Conservation (phyloP, 30 jellyfish, hydroid and myxozoan species). For the Aurelia sp. region DNA sequence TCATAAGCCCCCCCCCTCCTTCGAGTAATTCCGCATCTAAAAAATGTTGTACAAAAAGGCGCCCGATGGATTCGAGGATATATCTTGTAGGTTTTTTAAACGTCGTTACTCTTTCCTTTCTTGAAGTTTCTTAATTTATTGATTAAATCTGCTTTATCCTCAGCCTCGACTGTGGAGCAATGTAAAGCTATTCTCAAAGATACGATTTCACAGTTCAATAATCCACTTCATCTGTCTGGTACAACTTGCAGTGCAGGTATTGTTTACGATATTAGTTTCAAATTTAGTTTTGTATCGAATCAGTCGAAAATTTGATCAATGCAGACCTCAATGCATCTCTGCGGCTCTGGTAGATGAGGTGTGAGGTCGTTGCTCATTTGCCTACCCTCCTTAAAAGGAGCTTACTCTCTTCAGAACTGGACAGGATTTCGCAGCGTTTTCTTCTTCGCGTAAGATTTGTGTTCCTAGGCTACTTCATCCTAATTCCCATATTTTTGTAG, state of each 20-base stretch:
- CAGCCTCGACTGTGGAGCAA: conserved; percentile 88
- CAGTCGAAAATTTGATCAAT: neutral
- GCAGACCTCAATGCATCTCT: neutral
- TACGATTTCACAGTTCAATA: conserved; percentile 76
- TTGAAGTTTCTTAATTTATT: neutral
- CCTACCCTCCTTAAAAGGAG: too few relatives aligned
- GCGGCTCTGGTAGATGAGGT: too few relatives aligned
- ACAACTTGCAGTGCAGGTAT: conserved; percentile 98
- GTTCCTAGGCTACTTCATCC: too few relatives aligned
- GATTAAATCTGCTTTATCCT: neutral
- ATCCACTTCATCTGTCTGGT: conserved; percentile 88
- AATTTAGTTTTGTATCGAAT: neutral
- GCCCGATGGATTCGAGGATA: too few relatives aligned
- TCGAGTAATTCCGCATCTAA: too few relatives aligned
- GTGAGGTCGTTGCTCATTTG: too few relatives aligned
- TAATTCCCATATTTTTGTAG: too few relatives aligned
- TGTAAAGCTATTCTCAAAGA: conserved; percentile 85
- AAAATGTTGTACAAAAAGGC: too few relatives aligned
- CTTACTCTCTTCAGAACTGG: too few relatives aligned
- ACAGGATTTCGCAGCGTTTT: too few relatives aligned
- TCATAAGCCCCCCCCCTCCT: too few relatives aligned
- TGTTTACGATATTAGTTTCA: neutral
- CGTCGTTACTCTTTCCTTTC: neutral
- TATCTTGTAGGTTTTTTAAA: neutral
- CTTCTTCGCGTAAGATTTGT: too few relatives aligned